Base-by-base conservation (phyloP, 2,888 invertebrate species). In the Ferrisia virgata region DNA sequence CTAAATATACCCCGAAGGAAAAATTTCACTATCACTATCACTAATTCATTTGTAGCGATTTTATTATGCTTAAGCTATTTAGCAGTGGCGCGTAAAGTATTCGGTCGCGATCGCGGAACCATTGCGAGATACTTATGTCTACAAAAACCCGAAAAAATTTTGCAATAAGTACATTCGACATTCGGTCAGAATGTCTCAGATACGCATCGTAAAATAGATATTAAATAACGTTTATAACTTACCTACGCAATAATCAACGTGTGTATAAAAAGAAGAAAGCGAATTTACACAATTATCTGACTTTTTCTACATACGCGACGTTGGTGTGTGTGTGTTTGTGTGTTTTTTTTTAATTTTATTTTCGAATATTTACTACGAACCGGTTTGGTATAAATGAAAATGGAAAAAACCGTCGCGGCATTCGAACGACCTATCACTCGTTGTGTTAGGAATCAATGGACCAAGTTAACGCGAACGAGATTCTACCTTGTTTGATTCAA, bases 171-270 rank as follows among this genome's bases (percentile, higher is more conserved):
- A 15, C 64, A 18, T 64, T 64, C 64, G 64, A 28, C 28, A 64
- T 64, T 64, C 64, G 64, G 64, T 15, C 64, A 64, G 64, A 64
- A 64, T 64, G 28, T 64, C 64, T 64, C 64, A 28, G 64, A 64
- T 64, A 64, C 64, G 64, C 64, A 28, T 64, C 64, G 64, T 64
- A 64, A 28, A 28, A 25, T 64, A 64, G 28, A 28, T 64, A 64
- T 64, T 64, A 64, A 64, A 64, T 64, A 64, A 64, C 64, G 64
- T 64, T 64, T 64, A 36, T 76, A 76, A 36, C 72, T 76, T 76
- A 76, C 72, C 72, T 76, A 76, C 72, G 72, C 72, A 76, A 76
- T 36, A 76, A 76, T 76, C 72, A 76, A 76, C 72, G 36, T 31
- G 72, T 36, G 36, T 76, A 76, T 76, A 33, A 36, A 76, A 76